A percentile compares a stretch with the other conserved stretches of the same genome.
phyloP scores from a whole-genome alignment of 2,113 vertebrate species.

The Ramphastos sulfuratus region DNA sequence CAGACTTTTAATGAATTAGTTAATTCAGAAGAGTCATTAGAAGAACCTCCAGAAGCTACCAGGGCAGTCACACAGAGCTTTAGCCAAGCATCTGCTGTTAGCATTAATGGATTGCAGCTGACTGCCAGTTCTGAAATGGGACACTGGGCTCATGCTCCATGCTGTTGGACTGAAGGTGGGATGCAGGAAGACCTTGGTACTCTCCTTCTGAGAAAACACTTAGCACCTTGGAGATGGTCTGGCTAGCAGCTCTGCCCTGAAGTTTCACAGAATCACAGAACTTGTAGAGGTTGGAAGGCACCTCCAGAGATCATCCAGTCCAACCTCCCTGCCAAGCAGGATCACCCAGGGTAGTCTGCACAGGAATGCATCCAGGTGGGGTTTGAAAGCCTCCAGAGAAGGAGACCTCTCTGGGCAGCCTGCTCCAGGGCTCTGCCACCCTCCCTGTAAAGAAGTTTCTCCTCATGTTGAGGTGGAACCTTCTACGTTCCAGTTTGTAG shows the following conservation, averaged over 20 bases:
- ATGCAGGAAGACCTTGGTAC: background rate
- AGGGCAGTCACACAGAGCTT: background rate
- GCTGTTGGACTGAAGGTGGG: background rate
- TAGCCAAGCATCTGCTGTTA: background rate
- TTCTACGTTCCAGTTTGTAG: no score
- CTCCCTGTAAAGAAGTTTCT: no score
- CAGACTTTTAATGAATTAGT: constrained; percentile 25
- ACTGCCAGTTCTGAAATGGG: background rate
- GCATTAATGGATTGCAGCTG: background rate
- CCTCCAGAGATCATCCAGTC: no score
- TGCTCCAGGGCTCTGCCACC: no score
- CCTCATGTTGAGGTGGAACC: no score
- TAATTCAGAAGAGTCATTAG: constrained; percentile 6
- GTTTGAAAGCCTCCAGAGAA: no score
- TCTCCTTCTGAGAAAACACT: background rate
- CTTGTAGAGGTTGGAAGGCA: no score
- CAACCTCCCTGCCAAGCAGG: no score
- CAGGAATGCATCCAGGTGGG: no score
- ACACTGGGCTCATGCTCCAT: background rate
- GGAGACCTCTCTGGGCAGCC: no score
- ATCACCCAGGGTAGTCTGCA: no score
- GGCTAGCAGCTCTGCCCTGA: background rate
- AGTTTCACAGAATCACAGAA: no score
- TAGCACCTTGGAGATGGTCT: background rate
- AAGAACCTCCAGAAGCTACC: constrained; percentile 12